A percentile compares a stretch with the other conserved stretches of the same genome.
Evolutionary conservation across 2,888 invertebrate species (phyloP).

Genomic region (Tenodera sinensis): DNA sequence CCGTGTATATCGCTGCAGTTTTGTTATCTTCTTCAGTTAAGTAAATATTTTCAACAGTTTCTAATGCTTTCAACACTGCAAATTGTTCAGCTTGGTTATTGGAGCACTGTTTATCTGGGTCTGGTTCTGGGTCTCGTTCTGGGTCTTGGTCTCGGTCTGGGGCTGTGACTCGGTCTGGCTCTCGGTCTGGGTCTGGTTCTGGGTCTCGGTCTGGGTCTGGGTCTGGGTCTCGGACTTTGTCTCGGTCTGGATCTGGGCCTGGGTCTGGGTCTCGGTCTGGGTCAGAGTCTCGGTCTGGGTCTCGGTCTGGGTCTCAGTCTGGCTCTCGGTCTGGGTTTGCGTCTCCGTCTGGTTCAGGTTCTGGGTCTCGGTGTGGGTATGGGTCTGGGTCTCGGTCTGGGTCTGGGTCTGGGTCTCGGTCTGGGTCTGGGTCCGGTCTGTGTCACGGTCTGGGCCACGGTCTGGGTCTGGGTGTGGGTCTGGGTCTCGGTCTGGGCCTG

Average conservation of each 20-base stretch:
- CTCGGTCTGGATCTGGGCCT: not conserved
- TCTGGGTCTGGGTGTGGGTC: slow-evolving; percentile 31
- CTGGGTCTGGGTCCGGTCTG: not conserved
- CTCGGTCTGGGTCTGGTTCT: too few relatives aligned
- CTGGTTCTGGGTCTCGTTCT: slow-evolving; percentile 33
- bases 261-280: not conserved
- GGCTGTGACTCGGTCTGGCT: not conserved
- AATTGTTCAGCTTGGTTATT: not conserved
- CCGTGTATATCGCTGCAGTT: too few relatives aligned
- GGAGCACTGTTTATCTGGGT: too few relatives aligned
- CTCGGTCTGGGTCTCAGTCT: too few relatives aligned
- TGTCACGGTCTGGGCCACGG: slow-evolving; percentile 4
- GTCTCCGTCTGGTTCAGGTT: not conserved
- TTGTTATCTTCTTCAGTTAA: too few relatives aligned
- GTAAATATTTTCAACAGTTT: too few relatives aligned
- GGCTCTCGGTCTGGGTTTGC: not conserved
- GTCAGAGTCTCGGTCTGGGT: too few relatives aligned
- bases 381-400: not conserved
- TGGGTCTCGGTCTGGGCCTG: slow-evolving; percentile 34
- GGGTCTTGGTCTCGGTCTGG: not conserved
- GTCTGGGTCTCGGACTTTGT: slow-evolving; percentile 21
- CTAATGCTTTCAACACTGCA: too few relatives aligned
- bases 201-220: slow-evolving; percentile 29
- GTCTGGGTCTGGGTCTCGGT: not conserved
- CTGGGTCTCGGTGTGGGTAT: not conserved